Base-by-base conservation (phyloP, 1,140 invertebrate species). In the Polyergus mexicanus region DNA sequence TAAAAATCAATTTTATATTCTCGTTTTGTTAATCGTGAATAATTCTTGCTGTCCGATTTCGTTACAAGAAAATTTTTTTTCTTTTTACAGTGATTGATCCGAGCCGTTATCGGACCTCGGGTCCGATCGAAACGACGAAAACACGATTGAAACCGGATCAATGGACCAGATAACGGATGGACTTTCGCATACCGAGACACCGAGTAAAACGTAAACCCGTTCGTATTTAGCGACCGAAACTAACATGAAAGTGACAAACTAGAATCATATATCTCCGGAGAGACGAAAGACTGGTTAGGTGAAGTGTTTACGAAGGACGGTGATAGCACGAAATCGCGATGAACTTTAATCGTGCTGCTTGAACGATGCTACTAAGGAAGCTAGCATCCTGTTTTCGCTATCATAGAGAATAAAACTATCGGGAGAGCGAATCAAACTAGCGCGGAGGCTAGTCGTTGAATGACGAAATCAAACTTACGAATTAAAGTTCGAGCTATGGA, bases 51-150 rank as follows among this genome's bases (percentile, higher is more conserved):
- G 28, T 51, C 3, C n/a, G 7, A 38, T 78, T 38, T 51, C 0
- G 13, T 78, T 41, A 28, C 25, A 51, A 76, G 28, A 41, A 60
- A 65, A 38, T 13, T 28, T 11, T 54, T 13, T 47, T 66, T 87
- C 3, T 87, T 3, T 86, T 92, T 92, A 10, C 71, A 95, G 94
- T 88, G 94, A 95, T 89, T 95, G 94, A 95, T 94, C 93, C 86
- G 92, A 93, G 87, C 89, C 90, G 32, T 89, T 92, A 83, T 91
- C 91, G 92, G 93, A 93, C 88, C 74, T 91, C 28, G 86, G 86
- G 86, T 93, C 93, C 89, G 92, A 94, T 76, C 88, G 88, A 78
- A 90, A 90, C 77, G 90, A 90, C 60, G 88, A 91, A 32, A 88
- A 91, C 83, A 41, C 75, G 54, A 65, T 41, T 63, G 75, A 85